A percentile compares a stretch with the other conserved stretches of the same genome.
Evolutionary conservation across 23 tunicate genomes (phyloP).

Genomic region (Aplidium turbinatum): DNA sequence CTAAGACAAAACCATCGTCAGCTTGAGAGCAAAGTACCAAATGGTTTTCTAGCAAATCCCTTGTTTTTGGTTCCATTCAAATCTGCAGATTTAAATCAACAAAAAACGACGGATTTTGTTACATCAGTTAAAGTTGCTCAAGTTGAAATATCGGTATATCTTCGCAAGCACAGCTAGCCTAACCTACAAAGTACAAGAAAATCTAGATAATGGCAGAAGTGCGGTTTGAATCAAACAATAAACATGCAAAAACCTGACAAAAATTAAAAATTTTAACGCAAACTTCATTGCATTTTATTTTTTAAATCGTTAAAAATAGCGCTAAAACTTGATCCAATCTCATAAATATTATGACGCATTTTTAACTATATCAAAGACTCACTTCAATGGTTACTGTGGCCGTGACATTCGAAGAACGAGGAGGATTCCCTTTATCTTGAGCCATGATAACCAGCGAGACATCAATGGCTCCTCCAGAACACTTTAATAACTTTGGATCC

Average conservation of each 20-base stretch:
- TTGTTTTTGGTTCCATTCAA: background rate
- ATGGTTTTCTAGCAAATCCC: background rate
- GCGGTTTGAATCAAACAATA: background rate
- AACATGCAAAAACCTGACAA: background rate
- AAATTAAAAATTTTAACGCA: background rate
- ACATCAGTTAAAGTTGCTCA: too few relatives aligned
- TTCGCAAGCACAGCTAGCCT: too few relatives aligned
- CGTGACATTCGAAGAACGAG: background rate
- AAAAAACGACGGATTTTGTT: too few relatives aligned
- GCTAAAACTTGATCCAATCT: too few relatives aligned
- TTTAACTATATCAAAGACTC: background rate
- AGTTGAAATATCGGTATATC: too few relatives aligned
- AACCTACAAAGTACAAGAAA: too few relatives aligned
- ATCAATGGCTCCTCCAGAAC: constrained; percentile 37
- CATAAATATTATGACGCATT: background rate
- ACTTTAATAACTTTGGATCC: background rate
- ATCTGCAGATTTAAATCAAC: too few relatives aligned
- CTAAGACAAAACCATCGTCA: background rate
- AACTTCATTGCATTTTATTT: too few relatives aligned
- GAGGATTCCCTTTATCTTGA: constrained; percentile 55
- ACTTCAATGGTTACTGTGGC: constrained; percentile 49
- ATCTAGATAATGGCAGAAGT: too few relatives aligned
- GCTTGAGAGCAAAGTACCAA: background rate
- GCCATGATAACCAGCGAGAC: constrained; percentile 38
- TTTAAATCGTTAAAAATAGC: too few relatives aligned